phyloP scores from a whole-genome alignment of 2,113 vertebrate genomes.

The Tor tambroides region DNA sequence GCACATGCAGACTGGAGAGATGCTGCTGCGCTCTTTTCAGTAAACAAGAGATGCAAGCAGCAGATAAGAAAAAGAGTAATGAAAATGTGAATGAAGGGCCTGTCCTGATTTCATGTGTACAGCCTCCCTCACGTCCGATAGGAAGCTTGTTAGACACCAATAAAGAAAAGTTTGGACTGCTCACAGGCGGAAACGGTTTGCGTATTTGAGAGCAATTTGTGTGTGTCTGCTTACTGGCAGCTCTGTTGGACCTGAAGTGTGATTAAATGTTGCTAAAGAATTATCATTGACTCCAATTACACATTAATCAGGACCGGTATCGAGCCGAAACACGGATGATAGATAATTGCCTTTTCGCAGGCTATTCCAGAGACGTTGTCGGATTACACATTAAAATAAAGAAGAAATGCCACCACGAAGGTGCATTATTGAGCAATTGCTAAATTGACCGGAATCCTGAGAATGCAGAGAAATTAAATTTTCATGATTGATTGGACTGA shows the following conservation, averaged over 20 bases:
- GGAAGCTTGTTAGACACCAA: constrained; percentile 14
- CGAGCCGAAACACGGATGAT: constrained; percentile 6
- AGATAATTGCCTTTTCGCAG: constrained; percentile 19
- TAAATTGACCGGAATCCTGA: background rate
- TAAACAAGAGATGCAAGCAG: constrained; percentile 31
- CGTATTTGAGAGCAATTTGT: constrained; percentile 11
- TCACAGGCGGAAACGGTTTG: background rate
- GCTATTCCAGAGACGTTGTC: background rate
- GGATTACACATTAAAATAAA: background rate
- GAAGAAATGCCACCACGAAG: background rate
- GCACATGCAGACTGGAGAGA: background rate
- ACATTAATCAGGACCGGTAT: constrained; percentile 3
- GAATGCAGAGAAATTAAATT: background rate
- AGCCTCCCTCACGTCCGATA: background rate
- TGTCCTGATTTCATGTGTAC: too few species aligned
- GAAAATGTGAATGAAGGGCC: constrained; percentile 31
- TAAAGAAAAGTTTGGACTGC: constrained; percentile 38
- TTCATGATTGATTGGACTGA: background rate
- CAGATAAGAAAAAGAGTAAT: constrained; percentile 23
- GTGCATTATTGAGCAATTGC: background rate
- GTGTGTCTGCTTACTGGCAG: constrained; percentile 15
- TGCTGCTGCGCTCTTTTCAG: constrained; percentile 14
- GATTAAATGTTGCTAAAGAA: constrained; percentile 28
- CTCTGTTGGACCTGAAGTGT: constrained; percentile 19
- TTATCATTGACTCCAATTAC: constrained; percentile 44